A percentile compares a stretch with the other conserved stretches of the same genome.
Evolutionary conservation across 2,113 vertebrate species (phyloP).

Genomic region (Collichthys lucidus): DNA sequence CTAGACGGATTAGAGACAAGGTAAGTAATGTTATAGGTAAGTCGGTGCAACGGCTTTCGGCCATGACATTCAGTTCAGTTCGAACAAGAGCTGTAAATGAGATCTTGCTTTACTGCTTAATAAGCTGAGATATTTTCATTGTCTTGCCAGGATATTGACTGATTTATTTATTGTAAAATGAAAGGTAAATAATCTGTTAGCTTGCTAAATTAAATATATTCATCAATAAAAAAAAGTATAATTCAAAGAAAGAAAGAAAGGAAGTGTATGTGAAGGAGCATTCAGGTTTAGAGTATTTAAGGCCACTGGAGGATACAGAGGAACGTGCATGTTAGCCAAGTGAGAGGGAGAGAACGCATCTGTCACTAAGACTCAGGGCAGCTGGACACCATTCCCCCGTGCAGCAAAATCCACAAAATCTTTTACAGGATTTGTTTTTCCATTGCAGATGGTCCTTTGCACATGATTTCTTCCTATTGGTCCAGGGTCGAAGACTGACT

Average conservation of each 20-base stretch:
- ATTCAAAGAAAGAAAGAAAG: background rate
- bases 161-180: background rate
- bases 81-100: slow-evolving; percentile 44
- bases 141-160: background rate
- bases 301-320: slow-evolving; percentile 24
- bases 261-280: background rate
- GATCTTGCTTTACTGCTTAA: slow-evolving; percentile 22
- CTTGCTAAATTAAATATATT: background rate
- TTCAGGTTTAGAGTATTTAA: slow-evolving; percentile 35
- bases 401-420: slow-evolving; percentile 79
- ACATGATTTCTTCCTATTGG: slow-evolving; percentile 83
- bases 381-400: slow-evolving; percentile 73
- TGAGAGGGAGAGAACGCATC: slow-evolving; percentile 73
- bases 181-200: background rate
- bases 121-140: background rate
- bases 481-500: slow-evolving; percentile 62
- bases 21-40: slow-evolving; percentile 48
- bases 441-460: slow-evolving; percentile 84
- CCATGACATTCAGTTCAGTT: background rate
- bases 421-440: slow-evolving; percentile 86
- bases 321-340: slow-evolving; percentile 44
- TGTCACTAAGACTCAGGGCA: slow-evolving; percentile 75
- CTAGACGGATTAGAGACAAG: slow-evolving; percentile 65
- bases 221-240: background rate
- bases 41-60: slow-evolving; percentile 41